These are phyloP conservation scores for Fulmarus glacialis DNA, from an alignment of 2,113 vertebrate genomes.

Conservation along the genomic window DNA sequence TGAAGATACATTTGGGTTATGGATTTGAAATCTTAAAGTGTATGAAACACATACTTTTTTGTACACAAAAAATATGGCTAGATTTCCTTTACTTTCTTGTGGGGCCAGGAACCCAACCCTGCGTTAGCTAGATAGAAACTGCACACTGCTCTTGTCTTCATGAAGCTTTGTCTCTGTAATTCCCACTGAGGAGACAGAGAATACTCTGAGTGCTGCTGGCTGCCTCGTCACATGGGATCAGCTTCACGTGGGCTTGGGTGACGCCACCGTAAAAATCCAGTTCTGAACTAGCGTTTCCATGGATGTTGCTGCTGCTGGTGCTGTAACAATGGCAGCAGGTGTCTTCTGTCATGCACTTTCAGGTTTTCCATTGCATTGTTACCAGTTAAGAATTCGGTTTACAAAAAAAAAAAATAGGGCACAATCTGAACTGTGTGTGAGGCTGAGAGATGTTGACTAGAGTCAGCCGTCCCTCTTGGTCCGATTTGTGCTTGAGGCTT, in stretches of 20 bases:
- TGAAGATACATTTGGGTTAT: not conserved
- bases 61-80: not conserved
- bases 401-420: rapidly evolving
- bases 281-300: rapidly evolving
- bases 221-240: rapidly evolving
- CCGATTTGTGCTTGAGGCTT: not conserved
- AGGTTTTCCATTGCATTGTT: not conserved
- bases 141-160: rapidly evolving
- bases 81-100: not conserved
- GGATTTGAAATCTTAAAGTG: not conserved
- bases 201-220: rapidly evolving
- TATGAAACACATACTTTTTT: not conserved
- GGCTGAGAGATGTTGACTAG: not conserved
- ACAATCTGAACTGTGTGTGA: not conserved
- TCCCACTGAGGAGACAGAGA: not conserved
- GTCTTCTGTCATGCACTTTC: not conserved
- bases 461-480: not conserved
- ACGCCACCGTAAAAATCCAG: rapidly evolving
- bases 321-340: not conserved
- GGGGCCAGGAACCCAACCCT: not conserved
- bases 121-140: rapidly evolving
- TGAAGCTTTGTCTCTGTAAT: not conserved
- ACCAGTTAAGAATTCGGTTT: not conserved
- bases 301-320: not conserved
- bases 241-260: not conserved